Evolutionary conservation across 2,888 invertebrate genomes (phyloP), one percentile per base, ranked within the genome.

Genomic region (Caenorhabditis sp.): DNA sequence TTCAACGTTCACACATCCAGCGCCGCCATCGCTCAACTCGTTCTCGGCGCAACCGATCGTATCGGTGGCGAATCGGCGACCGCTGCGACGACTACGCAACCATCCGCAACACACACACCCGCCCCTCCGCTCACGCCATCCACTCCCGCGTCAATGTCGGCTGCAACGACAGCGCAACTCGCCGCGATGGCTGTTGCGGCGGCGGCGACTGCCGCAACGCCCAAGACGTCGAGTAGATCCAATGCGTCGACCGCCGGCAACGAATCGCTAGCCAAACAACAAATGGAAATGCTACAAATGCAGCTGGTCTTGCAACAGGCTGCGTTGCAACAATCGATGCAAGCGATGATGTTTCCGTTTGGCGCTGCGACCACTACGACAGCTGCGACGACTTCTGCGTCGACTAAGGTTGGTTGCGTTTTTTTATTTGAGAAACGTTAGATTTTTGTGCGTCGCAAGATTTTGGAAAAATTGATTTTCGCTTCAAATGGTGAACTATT

Each of bases 1-100:
- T 97, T 94, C 89, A 97, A 97, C 88, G 95, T 97, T 62, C 97
- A 97, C 90, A 93, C 96, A 0, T 95, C 96, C 88, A 63, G 66
- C 36, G 61, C 71, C 14, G 49, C 60, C 4, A 54, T 76, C 12
- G 71, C 71, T 31, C 63, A 69, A 64, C 43, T 74, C 1, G 50
- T 75, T n/a, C 64, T 79, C 23, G 70, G 66, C 12, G 53, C 58
- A 1, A 21, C 59, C n/a, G 72, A 80, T 26, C 70, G 85, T 17
- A 71, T 84, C 37, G 81, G 82, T 10, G 79, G 76, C 3, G 81
- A 79, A 19, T 17, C 36, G 0, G 24, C 62, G 1, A 37, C 62
- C 0, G 23, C 62, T 14, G 19, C 31, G 1, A n/a, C 66, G 17
- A 50, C 66, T 4, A 54, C 76, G 1, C 36, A 66, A 10, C 62